phyloP scores from a whole-genome alignment of 2,888 invertebrate species.

The Apotomis turbidana region DNA sequence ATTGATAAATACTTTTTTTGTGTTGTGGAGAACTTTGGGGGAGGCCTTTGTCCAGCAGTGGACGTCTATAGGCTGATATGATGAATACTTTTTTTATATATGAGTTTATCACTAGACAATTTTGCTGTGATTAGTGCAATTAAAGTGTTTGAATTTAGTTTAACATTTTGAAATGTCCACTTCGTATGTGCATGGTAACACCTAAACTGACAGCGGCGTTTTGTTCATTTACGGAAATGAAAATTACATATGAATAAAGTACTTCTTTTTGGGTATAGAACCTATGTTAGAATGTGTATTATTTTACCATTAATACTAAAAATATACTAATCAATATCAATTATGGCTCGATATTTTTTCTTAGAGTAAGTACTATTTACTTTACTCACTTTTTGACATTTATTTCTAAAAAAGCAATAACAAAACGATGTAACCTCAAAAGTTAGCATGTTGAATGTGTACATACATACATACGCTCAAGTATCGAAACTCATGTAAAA shows the following conservation, averaged over 20 bases:
- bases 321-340: too few species aligned
- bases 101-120: too few species aligned
- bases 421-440: conserved; percentile 58
- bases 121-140: neutral
- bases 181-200: conserved; percentile 3
- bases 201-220: conserved; percentile 15
- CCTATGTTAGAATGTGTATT: too few species aligned
- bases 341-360: too few species aligned
- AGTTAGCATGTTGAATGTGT: conserved; percentile 45
- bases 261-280: too few species aligned
- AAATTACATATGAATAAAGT: too few species aligned
- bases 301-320: too few species aligned
- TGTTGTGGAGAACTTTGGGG: too few species aligned
- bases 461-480: conserved; percentile 3
- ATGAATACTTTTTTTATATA: too few species aligned
- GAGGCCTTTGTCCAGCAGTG: too few species aligned
- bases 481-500: conserved; percentile 24
- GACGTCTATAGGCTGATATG: too few species aligned
- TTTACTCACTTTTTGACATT: conserved; percentile 24
- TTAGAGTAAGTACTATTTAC: neutral
- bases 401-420: conserved; percentile 31
- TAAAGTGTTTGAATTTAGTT: neutral
- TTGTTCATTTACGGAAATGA: neutral
- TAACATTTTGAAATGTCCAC: neutral
- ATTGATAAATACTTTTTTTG: too few species aligned